A percentile compares a stretch with the other conserved stretches of the same genome.
phyloP scores from a whole-genome alignment of 2,888 invertebrate species.

The Mimas tiliae region DNA sequence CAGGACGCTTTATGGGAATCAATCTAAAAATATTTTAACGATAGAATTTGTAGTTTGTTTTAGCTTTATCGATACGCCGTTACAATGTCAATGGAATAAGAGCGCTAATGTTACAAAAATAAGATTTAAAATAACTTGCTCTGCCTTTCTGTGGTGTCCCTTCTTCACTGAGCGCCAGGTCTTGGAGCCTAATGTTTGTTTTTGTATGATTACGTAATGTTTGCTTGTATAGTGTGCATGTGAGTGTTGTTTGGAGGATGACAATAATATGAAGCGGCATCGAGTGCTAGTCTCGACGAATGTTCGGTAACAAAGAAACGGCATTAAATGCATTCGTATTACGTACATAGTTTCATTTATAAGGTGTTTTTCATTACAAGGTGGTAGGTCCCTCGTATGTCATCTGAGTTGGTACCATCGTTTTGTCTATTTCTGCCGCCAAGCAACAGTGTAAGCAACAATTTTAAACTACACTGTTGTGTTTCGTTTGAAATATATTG shows the following conservation, averaged over 20 bases:
- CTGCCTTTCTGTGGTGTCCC: no score
- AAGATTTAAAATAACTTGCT: neutral
- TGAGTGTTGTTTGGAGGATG: conserved; percentile 39
- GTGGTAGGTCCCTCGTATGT: no score
- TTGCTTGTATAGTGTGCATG: conserved; percentile 53
- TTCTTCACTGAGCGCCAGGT: neutral
- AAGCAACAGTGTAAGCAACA: no score
- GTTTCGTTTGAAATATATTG: no score
- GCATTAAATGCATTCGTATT: conserved; percentile 82
- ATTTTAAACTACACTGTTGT: no score
- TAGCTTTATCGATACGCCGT: neutral
- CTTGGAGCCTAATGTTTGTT: conserved; percentile 73
- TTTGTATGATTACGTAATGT: conserved; percentile 58
- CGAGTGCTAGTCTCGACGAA: conserved; percentile 60
- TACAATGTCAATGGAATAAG: neutral
- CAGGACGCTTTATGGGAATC: neutral
- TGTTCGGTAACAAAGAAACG: conserved; percentile 67
- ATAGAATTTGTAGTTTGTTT: no score
- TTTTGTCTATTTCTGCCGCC: no score
- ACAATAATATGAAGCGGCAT: conserved; percentile 53
- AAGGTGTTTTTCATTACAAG: no score
- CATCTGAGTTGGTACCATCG: no score
- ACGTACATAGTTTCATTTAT: conserved; percentile 61
- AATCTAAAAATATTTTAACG: neutral
- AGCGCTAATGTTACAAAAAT: neutral